Percentiles rank a stretch among this genome's conserved stretches.
Evolutionary conservation across 2,113 vertebrate species (phyloP).

Genomic region (Calypte anna): DNA sequence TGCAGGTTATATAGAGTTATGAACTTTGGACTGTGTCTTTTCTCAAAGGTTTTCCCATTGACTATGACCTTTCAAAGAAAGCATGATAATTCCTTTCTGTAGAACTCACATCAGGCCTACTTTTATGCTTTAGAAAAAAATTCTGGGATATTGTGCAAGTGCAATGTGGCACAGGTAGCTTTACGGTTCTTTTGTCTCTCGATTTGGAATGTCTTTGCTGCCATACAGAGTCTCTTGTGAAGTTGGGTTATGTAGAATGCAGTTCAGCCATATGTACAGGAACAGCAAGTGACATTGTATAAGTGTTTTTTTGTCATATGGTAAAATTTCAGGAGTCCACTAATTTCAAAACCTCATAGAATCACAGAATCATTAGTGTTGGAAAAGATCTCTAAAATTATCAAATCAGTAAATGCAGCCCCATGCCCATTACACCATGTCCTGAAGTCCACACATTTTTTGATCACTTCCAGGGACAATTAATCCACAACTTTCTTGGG

Average conservation of each 20-base stretch:
- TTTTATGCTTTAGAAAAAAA: not conserved
- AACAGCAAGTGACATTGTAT: not conserved
- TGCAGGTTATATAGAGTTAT: not conserved
- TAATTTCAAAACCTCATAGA: not conserved
- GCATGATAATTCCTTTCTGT: rapidly evolving
- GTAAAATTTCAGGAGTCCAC: not conserved
- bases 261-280: not conserved
- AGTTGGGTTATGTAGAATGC: not conserved
- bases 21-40: not conserved
- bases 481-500: too few relatives aligned
- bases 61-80: not conserved
- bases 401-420: too few relatives aligned
- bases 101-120: not conserved
- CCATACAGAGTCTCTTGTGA: not conserved
- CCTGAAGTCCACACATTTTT: too few relatives aligned
- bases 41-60: not conserved
- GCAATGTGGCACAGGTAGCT: not conserved
- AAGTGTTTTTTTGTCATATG: not conserved
- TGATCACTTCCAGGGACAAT: too few relatives aligned
- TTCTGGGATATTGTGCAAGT: not conserved
- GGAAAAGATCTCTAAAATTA: too few relatives aligned
- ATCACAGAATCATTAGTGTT: too few relatives aligned
- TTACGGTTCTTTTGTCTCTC: not conserved
- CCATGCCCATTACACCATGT: too few relatives aligned
- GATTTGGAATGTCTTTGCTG: not conserved